Conservation (phyloP, 2,797 vertebrate genomes). For the Schizothorax lantsangensis region DNA sequence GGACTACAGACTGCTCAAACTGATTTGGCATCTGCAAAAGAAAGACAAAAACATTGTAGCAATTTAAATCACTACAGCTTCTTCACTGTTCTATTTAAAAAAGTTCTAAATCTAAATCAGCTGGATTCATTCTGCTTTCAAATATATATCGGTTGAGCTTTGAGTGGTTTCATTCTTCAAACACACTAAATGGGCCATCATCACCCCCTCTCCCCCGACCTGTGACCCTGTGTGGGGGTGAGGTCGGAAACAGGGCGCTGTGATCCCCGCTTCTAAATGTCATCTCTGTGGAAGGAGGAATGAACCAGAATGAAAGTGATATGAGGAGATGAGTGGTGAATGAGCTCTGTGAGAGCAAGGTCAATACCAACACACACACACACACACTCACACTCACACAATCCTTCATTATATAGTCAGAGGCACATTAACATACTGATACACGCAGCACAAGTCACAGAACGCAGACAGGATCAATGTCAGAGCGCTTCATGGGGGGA, state of each 20-base stretch:
- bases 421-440: constrained; percentile 54
- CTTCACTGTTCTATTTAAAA: background rate
- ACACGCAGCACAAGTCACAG: constrained; percentile 46
- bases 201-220: constrained; percentile 43
- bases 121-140: constrained; percentile 19
- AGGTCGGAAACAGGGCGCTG: constrained; percentile 54
- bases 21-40: constrained; percentile 88
- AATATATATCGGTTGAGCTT: constrained; percentile 33
- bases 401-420: constrained; percentile 19
- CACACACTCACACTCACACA: constrained; percentile 25
- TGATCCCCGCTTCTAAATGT: constrained; percentile 61
- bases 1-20: constrained; percentile 93
- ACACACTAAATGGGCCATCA: constrained; percentile 39
- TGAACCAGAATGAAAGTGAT: constrained; percentile 48
- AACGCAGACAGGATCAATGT: constrained; percentile 39
- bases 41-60: background rate
- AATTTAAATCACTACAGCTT: background rate
- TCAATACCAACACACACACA: constrained; percentile 65
- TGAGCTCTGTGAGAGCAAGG: constrained; percentile 64
- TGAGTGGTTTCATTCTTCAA: constrained; percentile 43
- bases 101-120: constrained; percentile 1
- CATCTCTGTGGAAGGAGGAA: constrained; percentile 69
- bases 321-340: constrained; percentile 65
- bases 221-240: constrained; percentile 52
- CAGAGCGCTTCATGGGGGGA: constrained; percentile 28